A percentile compares a stretch with the other conserved stretches of the same genome.
Evolutionary conservation across 2,113 vertebrate species (phyloP).

Genomic region (Mastomys coucha): DNA sequence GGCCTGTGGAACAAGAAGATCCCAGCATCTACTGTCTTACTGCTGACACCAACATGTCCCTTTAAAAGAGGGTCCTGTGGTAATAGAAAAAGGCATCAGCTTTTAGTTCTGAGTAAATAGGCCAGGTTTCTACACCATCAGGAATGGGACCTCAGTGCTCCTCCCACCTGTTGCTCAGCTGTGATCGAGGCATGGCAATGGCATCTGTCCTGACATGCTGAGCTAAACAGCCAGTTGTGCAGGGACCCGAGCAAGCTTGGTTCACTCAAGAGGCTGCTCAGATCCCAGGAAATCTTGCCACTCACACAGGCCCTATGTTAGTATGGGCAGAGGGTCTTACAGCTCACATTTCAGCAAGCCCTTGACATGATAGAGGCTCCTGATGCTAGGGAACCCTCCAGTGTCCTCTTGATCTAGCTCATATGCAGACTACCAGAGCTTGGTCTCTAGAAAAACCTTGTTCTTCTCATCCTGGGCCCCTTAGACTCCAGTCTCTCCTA

Average conservation of each 20-base stretch:
- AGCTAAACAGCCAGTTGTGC: neutral
- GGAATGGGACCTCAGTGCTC: neutral
- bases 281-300: neutral
- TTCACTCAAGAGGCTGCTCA: neutral
- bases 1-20: neutral
- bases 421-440: neutral
- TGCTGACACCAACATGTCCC: neutral
- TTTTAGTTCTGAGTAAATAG: neutral
- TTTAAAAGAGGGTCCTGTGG: neutral
- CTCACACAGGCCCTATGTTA: accelerated
- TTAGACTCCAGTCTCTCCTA: neutral
- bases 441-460: neutral
- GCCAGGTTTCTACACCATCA: neutral
- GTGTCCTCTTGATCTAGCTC: neutral
- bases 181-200: neutral
- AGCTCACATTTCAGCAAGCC: neutral
- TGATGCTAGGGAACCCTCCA: neutral
- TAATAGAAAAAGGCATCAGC: neutral
- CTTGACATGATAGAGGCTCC: neutral
- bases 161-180: neutral
- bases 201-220: neutral
- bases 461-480: neutral
- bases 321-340: neutral
- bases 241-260: neutral
- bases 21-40: neutral